Conservation (phyloP, 2,113 vertebrate genomes). For the Nannobrachium achirus region DNA sequence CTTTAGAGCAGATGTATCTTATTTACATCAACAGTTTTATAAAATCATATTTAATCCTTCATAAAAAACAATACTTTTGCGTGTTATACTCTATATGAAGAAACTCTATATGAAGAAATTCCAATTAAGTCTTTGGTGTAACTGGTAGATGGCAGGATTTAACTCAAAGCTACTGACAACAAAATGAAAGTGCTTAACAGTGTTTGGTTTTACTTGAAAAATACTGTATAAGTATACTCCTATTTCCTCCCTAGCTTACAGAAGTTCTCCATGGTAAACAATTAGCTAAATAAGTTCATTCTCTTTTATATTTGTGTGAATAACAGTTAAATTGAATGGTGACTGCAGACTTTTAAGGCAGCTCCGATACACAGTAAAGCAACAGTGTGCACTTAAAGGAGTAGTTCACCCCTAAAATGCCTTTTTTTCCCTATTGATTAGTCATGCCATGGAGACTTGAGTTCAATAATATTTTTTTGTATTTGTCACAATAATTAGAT, state of each 20-base stretch:
- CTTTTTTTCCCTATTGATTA: no score
- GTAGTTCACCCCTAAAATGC: no score
- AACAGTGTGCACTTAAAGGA: no score
- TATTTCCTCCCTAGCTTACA: no score
- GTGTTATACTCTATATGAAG: background rate
- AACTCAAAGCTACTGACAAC: background rate
- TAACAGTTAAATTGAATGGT: background rate
- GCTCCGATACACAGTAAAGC: background rate
- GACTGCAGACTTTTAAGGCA: background rate
- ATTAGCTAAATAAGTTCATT: background rate
- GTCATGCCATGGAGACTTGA: no score
- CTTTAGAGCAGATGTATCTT: background rate
- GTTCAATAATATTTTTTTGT: no score
- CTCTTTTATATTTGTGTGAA: background rate
- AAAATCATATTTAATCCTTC: background rate
- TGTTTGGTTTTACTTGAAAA: background rate
- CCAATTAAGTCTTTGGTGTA: background rate
- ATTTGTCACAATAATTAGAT: no score
- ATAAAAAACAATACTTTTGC: background rate
- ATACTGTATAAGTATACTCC: background rate
- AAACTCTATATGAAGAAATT: background rate
- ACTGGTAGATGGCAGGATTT: background rate
- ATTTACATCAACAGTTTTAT: conserved; percentile 1
- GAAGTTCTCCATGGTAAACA: background rate
- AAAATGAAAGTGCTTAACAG: conserved; percentile 1